Evolutionary conservation across 2,797 vertebrate species (phyloP), one percentile per base, ranked within the genome.

Genomic region (Ibycter americanus): DNA sequence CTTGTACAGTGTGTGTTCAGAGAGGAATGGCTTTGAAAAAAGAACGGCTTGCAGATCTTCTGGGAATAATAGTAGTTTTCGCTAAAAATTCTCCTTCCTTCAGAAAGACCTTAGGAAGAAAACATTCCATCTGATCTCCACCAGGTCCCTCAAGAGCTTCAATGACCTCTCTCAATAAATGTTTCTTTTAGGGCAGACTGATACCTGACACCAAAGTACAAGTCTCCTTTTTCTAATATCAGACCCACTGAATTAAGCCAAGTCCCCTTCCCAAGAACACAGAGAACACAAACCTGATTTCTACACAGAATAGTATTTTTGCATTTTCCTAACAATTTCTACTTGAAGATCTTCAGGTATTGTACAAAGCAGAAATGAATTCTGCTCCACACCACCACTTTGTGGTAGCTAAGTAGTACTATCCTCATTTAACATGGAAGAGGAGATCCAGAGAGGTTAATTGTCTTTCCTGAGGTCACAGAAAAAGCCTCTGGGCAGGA

Each of bases 341-440:
- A 81, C 87, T 90, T 54, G 20, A 83, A 70, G 55, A 90, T 83
- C 88, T 82, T 72, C 72, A 91, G 80, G 72, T 91, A 68, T 38
- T 47, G n/a, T 68, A 67, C 58, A 83, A 74, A 94, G 79, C 36
- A 76, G 49, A 76, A 77, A 81, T n/a, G 27, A 86, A 95, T 87
- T 96, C 84, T 96, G 87, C 96, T 97, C 97, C 91, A 96, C 76
- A 97, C 51, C 84, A 96, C 93, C 96, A 86, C 94, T 94, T 87
- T 91, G 92, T 95, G 96, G 95, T 91, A 91, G 62, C 44, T 73
- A 55, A 96, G 87, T 31, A 95, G 90, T 83, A 95, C 52, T 89
- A 92, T 66, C 58, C 74, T 90, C 87, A 58, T 87, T 93, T 86
- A 81, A 77, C 62, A 94, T 77, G 70, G 90, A 78, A 89, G 63